phyloP scores from a whole-genome alignment of 2,888 invertebrate genomes.

The Sarcophaga carnaria region DNA sequence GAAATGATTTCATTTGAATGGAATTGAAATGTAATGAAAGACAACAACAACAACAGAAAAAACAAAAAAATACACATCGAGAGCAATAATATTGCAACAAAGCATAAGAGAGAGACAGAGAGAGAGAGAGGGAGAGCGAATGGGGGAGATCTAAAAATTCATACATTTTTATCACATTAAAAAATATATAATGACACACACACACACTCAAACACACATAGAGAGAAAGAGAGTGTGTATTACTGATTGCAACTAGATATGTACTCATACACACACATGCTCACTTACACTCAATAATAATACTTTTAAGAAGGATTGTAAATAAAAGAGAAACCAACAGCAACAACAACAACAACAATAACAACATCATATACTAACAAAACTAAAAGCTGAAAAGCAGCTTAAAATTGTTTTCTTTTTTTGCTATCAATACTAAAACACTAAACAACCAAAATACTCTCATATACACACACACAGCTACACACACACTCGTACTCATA shows the following conservation, averaged over 20 bases:
- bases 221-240: no score
- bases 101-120: not conserved
- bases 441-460: conserved; percentile 27
- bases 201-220: not conserved
- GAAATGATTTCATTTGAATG: conserved; percentile 68
- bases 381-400: conserved; percentile 66
- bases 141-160: not conserved
- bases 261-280: not conserved
- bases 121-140: not conserved
- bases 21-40: conserved; percentile 48
- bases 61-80: not conserved
- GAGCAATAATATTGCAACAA: not conserved
- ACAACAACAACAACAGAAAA: conserved; percentile 1
- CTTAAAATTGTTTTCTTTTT: conserved; percentile 39
- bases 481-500: conserved; percentile 25
- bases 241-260: no score
- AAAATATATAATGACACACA: not conserved
- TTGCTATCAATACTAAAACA: conserved; percentile 64
- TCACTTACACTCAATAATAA: conserved; percentile 21
- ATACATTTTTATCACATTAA: not conserved
- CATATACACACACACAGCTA: not conserved
- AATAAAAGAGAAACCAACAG: not conserved
- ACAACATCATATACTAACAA: conserved; percentile 11
- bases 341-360: conserved; percentile 8
- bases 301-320: conserved; percentile 54